phyloP scores from a whole-genome alignment of 2,888 invertebrate species.

The Iphiclides podalirius region DNA sequence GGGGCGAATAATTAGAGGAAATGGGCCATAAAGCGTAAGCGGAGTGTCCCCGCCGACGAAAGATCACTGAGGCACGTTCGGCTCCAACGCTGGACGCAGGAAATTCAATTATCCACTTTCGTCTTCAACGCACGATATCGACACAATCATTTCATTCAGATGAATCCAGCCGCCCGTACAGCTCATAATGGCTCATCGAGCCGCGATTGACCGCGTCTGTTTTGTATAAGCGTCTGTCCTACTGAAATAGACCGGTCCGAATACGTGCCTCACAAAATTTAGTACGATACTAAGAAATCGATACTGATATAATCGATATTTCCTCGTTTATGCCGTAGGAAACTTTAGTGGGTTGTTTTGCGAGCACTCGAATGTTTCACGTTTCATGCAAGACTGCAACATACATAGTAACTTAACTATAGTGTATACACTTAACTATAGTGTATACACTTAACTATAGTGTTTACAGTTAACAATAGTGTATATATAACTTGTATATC shows the following conservation, averaged over 20 bases:
- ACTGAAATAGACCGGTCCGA: slow-evolving; percentile 20
- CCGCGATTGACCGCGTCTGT: slow-evolving; percentile 26
- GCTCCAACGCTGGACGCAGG: slow-evolving; percentile 66
- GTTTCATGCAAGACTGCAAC: too few relatives aligned
- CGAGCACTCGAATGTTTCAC: too few relatives aligned
- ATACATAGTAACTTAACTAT: too few relatives aligned
- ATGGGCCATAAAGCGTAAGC: slow-evolving; percentile 63
- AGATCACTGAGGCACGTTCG: slow-evolving; percentile 53
- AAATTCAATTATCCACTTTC: slow-evolving; percentile 78
- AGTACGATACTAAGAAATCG: too few relatives aligned
- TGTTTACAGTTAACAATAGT: too few relatives aligned
- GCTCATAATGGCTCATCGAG: slow-evolving; percentile 51
- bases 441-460: too few relatives aligned
- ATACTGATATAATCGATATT: too few relatives aligned
- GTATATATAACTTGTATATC: too few relatives aligned
- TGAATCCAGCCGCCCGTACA: slow-evolving; percentile 68
- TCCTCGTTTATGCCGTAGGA: too few relatives aligned
- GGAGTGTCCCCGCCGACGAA: slow-evolving; percentile 53
- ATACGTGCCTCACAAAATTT: too few relatives aligned
- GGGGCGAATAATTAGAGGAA: slow-evolving; percentile 77
- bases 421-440: too few relatives aligned
- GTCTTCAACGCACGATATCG: slow-evolving; percentile 72
- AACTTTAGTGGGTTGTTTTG: too few relatives aligned
- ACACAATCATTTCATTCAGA: slow-evolving; percentile 77
- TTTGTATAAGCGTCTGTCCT: slow-evolving; percentile 19